Evolutionary conservation across 2,888 invertebrate species (phyloP).

Genomic region (Drosophila suboccidentalis): DNA sequence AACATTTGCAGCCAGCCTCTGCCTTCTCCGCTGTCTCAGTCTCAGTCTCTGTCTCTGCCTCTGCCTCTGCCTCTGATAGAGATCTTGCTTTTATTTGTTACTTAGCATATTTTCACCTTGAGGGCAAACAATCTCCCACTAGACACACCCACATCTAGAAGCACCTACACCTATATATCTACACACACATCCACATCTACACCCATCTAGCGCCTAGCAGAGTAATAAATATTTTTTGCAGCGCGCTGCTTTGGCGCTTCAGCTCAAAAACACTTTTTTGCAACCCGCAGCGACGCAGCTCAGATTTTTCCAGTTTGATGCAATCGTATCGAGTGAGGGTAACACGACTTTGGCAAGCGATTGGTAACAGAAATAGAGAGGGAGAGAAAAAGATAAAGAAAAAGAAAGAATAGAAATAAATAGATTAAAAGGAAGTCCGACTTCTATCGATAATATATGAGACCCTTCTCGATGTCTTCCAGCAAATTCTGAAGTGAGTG

Average conservation of each 20-base stretch:
- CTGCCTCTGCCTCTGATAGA: constrained; percentile 59
- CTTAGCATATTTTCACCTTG: constrained; percentile 82
- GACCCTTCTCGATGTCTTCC: no score
- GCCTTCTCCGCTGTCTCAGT: constrained; percentile 9
- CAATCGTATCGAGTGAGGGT: constrained; percentile 25
- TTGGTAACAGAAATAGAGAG: constrained; percentile 35
- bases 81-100: constrained; percentile 80
- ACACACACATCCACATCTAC: constrained; percentile 3
- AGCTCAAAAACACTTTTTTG: constrained; percentile 48
- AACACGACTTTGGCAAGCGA: constrained; percentile 36
- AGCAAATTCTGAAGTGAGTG: no score
- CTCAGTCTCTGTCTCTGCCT: neutral
- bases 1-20: constrained; percentile 53
- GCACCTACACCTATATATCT: constrained; percentile 13
- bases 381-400: neutral
- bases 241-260: constrained; percentile 49
- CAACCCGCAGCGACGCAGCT: constrained; percentile 42
- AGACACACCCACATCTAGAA: constrained; percentile 46
- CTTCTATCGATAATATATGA: no score
- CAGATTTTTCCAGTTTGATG: constrained; percentile 48
- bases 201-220: constrained; percentile 38
- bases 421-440: no score
- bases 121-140: constrained; percentile 79
- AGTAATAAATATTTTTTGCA: constrained; percentile 79
- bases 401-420: no score